Evolutionary conservation across 2,888 invertebrate species (phyloP), one percentile per base, ranked within the genome.

Genomic region (Craniophora ligustri): DNA sequence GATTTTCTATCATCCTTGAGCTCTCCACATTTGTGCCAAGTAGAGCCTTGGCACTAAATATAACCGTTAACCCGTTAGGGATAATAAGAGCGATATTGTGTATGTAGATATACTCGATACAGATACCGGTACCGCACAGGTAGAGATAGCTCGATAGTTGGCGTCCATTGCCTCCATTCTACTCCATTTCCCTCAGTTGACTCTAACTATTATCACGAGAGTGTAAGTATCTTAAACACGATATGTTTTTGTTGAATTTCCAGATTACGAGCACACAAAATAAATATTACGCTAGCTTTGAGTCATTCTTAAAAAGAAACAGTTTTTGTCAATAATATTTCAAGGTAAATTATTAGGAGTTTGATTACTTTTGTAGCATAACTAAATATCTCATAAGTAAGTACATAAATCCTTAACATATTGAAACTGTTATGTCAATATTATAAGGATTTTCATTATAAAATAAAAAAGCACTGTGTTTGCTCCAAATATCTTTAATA

Each of bases 191-290:
- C 44, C 67, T 48, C 31, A 45, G 61, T 53, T 54, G 67, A 63
- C 48, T 53, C 44, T 53, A 48, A 40, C 39, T 63, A 63, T 65
- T 60, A 63, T 59, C 45, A 62, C 59, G 41, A 49, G 59, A 65
- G 66, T 58, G 61, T 62, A 65, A 62, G 66, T 62, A 59, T 39
- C 62, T 58, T 45, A 49, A 36, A 62, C 66, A 65, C 66, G 62
- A 65, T 62, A 58, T 30, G 44, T 58, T 62, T 50, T 65, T 65
- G 65, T 62, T 62, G 59, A 49, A 58, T 65, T 58, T 40, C 21
- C 49, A 58, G 40, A 62, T 62, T 65, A 58, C 58, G 59, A 62
- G 44, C 49, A 34, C 30, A 38, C 28, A 19, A 23, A 51, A 54
- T 39, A 41, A 53, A 49, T 50, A 38, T 35, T 63, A 51, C 51